Evolutionary conservation across 2,797 vertebrate genomes (phyloP).

Genomic region (Hippoglossus hippoglossus): DNA sequence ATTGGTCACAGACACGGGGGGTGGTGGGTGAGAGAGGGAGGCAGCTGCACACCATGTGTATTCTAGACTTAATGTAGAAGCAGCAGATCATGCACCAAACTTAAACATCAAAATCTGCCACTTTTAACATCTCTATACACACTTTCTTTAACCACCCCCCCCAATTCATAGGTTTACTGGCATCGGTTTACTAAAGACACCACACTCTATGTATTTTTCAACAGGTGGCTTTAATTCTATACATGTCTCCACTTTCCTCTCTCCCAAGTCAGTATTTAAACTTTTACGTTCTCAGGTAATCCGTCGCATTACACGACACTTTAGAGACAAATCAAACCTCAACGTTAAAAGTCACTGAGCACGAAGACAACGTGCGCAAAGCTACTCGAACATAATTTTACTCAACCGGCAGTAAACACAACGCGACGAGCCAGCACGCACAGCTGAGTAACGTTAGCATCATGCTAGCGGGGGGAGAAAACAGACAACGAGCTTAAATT

Average conservation of each 20-base stretch:
- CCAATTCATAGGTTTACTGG: neutral
- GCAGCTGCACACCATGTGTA: conserved; percentile 65
- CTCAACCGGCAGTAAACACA: neutral
- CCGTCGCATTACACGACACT: too few species aligned
- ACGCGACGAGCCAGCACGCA: neutral
- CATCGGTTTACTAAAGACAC: neutral
- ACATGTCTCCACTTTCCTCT: neutral
- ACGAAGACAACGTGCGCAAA: neutral
- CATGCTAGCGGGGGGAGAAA: neutral
- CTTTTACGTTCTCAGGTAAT: neutral
- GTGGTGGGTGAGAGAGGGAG: conserved; percentile 26
- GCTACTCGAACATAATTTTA: too few species aligned
- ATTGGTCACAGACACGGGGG: conserved; percentile 25
- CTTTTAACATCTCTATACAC: neutral
- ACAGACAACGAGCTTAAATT: neutral
- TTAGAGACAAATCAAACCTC: too few species aligned
- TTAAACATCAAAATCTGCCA: neutral
- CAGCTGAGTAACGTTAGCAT: conserved; percentile 26
- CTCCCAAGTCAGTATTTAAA: neutral
- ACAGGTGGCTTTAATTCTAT: neutral
- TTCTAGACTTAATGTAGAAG: neutral
- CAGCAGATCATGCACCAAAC: neutral
- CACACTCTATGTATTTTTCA: too few species aligned
- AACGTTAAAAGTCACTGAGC: too few species aligned
- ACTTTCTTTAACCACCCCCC: too few species aligned